Percentiles rank a stretch among this genome's conserved stretches.
These are phyloP conservation scores for Trichogramma pretiosum DNA, from an alignment of 1,140 invertebrate species.

Conservation along the genomic window DNA sequence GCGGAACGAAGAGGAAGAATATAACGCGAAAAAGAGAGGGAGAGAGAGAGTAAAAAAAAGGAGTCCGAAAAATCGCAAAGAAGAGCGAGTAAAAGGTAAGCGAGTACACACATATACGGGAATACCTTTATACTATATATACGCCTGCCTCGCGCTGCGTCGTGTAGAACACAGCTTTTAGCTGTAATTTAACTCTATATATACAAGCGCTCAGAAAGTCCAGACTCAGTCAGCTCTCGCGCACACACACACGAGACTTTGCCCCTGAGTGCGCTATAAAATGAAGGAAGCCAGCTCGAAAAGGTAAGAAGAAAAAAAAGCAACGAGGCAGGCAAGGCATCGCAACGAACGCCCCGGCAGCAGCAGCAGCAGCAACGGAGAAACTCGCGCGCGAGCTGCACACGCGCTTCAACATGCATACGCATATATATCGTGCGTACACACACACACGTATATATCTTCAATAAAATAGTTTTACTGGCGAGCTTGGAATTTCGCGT, in stretches of 20 bases:
- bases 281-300: slow-evolving; percentile 17
- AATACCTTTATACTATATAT: too few relatives aligned
- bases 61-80: too few relatives aligned
- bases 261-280: slow-evolving; percentile 21
- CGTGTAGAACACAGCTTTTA: slow-evolving; percentile 39
- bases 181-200: slow-evolving; percentile 35
- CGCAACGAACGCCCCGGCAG: neutral
- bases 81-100: too few relatives aligned
- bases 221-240: too few relatives aligned
- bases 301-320: too few relatives aligned
- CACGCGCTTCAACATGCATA: slow-evolving; percentile 9
- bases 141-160: slow-evolving; percentile 31
- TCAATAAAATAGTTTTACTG: slow-evolving; percentile 44
- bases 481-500: slow-evolving; percentile 38
- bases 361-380: neutral
- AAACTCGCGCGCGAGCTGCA: neutral
- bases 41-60: too few relatives aligned
- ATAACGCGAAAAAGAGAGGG: too few relatives aligned
- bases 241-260: slow-evolving; percentile 16
- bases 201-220: too few relatives aligned
- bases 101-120: too few relatives aligned
- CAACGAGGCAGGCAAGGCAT: slow-evolving; percentile 9
- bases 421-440: slow-evolving; percentile 27
- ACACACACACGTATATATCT: slow-evolving; percentile 33
- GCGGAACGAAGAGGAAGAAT: too few relatives aligned